Evolutionary conservation across 1,140 invertebrate species (phyloP), one percentile per base, ranked within the genome.

Genomic region (Asobara japonica): DNA sequence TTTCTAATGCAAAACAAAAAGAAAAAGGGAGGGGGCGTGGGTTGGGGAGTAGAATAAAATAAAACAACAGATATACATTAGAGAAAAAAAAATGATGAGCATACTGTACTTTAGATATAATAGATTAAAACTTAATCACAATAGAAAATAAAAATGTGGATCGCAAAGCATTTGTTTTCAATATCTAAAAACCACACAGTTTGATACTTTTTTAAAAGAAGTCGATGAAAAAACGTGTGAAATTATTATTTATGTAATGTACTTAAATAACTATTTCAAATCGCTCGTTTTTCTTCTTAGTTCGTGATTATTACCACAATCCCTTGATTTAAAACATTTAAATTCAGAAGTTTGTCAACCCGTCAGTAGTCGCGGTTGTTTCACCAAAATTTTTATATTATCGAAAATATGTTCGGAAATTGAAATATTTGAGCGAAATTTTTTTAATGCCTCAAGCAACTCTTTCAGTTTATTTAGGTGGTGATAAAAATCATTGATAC

Each of bases 111-210:
- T 56, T 20, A 51, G 51, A 25, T 56, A 56, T 56, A 56, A 79
- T 79, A 83, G 78, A 78, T 77, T 41, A 80, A 82, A 85, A 85
- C 83, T 85, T 85, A 85, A 81, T 79, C 74, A 56, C n/a, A 56
- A 22, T 56, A 56, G 22, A 25, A 27, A 56, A 51, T 8, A 51
- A 16, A 51, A 16, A 56, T 56, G 51, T 56, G 20, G 18, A 56
- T 56, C 22, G 45, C 45, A 56, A n/a, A 56, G 51, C 51, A 27
- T 56, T 22, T 56, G 6, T 56, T 22, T 20, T 56, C 51, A 56
- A 56, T 56, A 4, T 27, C 7, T 27, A 56, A 27, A n/a, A 56
- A 56, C 18, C 51, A 25, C 51, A 56, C 22, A 56, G 25, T 4
- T 45, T 16, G n/a, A 16, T 45, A 45, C 18, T 16, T 45, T 45